Evolutionary conservation across 1,140 invertebrate genomes (phyloP), one percentile per base, ranked within the genome.

Genomic region (Caenorhabditis inopinata): DNA sequence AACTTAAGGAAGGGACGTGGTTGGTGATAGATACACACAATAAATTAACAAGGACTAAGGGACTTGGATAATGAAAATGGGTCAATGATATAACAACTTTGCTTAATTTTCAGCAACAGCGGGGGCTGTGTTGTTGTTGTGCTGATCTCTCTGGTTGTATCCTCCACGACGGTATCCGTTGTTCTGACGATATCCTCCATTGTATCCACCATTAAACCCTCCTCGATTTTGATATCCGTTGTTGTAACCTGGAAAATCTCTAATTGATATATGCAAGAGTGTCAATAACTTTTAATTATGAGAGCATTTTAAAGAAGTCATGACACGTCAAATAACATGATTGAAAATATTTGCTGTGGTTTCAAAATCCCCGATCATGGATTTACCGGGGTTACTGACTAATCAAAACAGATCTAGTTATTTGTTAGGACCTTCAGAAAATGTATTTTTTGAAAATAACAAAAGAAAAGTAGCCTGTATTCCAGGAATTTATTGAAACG

Each of bases 181-280:
- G 79, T 80, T 51, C 25, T 18, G 47, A 53, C 75, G 49, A 42
- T 62, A 78, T 11, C 76, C 76, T 42, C 76, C 76, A 46, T 78
- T 78, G 76, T 78, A 75, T 12, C 74, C 58, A 6, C 75, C 80
- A 27, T 51, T 49, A 27, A 27, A 25, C 23, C 32, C 27, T 3
- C 29, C 25, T 47, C 25, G 74, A 21, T 47, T 46, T 14, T 48
- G 47, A 11, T 47, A 75, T 47, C 45, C 42, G 35, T 75, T 47
- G 29, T 49, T 51, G 46, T 76, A 76, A 25, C 46, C 48, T 53
- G 32, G 18, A 49, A 51, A 51, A n/a, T 42, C 9, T 18, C n/a
- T 18, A 11, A 7, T 9, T 9, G n/a, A 53, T 7, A 53, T 53
- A 9, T 18, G n/a, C 18, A 53, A 53, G 11, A 12, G 45, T n/a